Evolutionary conservation across 2,888 invertebrate species (phyloP).

Genomic region (Drosophila diplacantha): DNA sequence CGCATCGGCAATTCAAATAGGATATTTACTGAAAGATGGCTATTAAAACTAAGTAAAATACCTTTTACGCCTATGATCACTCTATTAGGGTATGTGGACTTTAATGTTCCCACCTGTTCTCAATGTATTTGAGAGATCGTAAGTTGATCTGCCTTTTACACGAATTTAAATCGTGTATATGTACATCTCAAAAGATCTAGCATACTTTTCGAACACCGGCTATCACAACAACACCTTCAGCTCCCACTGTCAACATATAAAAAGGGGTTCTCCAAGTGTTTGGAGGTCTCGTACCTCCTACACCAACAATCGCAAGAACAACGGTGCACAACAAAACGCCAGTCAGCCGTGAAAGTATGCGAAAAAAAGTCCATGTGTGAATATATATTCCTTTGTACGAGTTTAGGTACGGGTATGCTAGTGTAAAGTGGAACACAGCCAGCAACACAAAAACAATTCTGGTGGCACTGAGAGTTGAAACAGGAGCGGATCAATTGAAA

Average conservation of each 20-base stretch:
- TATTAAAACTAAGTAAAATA: no score
- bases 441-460: constrained; percentile 53
- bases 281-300: constrained; percentile 27
- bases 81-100: background rate
- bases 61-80: background rate
- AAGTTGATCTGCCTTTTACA: background rate
- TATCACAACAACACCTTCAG: constrained; percentile 16
- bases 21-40: no score
- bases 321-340: constrained; percentile 53
- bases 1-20: no score
- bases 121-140: background rate
- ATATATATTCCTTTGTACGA: constrained; percentile 6
- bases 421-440: constrained; percentile 63
- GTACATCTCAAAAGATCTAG: background rate
- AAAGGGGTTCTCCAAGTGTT: constrained; percentile 35
- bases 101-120: background rate
- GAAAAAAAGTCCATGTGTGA: constrained; percentile 39
- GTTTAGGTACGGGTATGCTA: constrained; percentile 4
- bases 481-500: constrained; percentile 54
- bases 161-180: no score
- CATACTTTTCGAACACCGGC: constrained; percentile 12
- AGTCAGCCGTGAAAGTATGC: constrained; percentile 64
- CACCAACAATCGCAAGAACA: constrained; percentile 33
- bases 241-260: constrained; percentile 55
- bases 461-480: constrained; percentile 38